These are phyloP conservation scores for Torymus tubicola DNA, from an alignment of 2,888 invertebrate genomes.

Conservation along the genomic window DNA sequence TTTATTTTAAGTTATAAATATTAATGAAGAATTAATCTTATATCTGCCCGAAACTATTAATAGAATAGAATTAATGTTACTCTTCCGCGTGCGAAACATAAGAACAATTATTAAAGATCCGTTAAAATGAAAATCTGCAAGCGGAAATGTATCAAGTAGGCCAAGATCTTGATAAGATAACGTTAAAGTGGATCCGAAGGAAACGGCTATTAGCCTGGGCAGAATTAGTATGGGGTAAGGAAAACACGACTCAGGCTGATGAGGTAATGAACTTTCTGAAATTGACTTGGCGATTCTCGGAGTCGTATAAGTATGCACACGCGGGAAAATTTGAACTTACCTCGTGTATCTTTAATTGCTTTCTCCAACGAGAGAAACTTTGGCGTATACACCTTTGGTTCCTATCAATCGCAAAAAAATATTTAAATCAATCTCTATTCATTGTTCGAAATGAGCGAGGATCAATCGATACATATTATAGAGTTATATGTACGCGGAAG, in stretches of 20 bases:
- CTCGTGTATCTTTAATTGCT: constrained; percentile 21
- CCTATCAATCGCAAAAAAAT: no score
- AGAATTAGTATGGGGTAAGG: no score
- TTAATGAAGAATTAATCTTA: no score
- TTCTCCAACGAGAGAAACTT: neutral
- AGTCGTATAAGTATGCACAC: neutral
- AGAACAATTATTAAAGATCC: constrained; percentile 1
- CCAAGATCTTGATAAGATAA: constrained; percentile 6
- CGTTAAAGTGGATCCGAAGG: neutral
- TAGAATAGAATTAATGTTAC: no score
- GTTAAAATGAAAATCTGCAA: neutral
- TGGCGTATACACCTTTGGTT: neutral
- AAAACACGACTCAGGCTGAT: neutral
- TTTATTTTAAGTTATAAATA: no score
- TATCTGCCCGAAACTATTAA: neutral
- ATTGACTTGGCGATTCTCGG: neutral
- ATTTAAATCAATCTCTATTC: no score
- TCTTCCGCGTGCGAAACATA: neutral
- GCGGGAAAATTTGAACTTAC: neutral
- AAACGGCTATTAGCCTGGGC: neutral
- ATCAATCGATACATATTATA: no score
- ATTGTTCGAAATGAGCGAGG: no score
- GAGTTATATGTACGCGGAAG: no score
- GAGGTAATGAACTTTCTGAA: constrained; percentile 16
- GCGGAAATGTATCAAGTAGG: constrained; percentile 21